These are phyloP conservation scores for Proisotoma minuta DNA, from an alignment of 2,888 invertebrate species.

Conservation along the genomic window DNA sequence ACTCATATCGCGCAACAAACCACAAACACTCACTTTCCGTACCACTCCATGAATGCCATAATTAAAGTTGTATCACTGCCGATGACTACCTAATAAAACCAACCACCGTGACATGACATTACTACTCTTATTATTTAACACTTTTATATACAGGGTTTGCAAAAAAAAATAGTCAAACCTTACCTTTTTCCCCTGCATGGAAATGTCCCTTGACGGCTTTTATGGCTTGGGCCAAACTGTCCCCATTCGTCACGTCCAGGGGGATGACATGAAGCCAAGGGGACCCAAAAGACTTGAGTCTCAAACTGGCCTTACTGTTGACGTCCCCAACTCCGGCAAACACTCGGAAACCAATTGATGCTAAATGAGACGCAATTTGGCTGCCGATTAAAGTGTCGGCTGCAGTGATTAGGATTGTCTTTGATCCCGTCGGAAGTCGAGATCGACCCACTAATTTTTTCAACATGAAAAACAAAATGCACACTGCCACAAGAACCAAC, in stretches of 20 bases:
- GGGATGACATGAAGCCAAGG: conserved; percentile 45
- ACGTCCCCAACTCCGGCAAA: conserved; percentile 44
- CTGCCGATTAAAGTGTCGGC: conserved; percentile 41
- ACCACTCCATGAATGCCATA: neutral
- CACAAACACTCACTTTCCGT: neutral
- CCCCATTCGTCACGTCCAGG: conserved; percentile 42
- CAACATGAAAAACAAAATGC: conserved; percentile 42
- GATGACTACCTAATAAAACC: neutral
- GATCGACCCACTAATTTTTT: conserved; percentile 40
- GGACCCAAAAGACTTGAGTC: conserved; percentile 37
- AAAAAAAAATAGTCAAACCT: neutral
- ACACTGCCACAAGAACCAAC: conserved; percentile 42
- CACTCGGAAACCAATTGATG: conserved; percentile 38
- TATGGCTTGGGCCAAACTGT: conserved; percentile 38
- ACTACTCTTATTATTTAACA: neutral
- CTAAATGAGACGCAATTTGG: conserved; percentile 42
- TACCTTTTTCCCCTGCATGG: conserved; percentile 46
- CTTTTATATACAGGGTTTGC: neutral
- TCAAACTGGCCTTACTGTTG: conserved; percentile 31
- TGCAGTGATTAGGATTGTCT: conserved; percentile 43
- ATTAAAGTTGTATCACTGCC: too few species aligned
- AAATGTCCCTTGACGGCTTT: conserved; percentile 42
- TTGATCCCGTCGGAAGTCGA: conserved; percentile 40
- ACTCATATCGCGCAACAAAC: neutral
- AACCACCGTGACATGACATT: neutral